Evolutionary conservation across 2,888 invertebrate genomes (phyloP).

Genomic region (Chydorus sphaericus): DNA sequence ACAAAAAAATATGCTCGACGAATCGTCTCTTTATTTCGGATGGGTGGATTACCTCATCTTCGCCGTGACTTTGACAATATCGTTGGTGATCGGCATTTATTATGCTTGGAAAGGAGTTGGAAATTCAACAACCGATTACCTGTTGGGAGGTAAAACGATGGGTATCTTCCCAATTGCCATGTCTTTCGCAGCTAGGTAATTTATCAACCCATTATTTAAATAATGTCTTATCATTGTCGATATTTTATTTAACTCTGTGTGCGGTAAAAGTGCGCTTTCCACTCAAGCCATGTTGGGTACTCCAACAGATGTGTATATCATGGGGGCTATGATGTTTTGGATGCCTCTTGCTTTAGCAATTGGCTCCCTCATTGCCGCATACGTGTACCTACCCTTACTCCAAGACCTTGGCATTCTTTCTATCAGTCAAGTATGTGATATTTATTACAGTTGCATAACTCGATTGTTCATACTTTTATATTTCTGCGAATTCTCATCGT

Average conservation of each 20-base stretch:
- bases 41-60: neutral
- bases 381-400: neutral
- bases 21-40: too few relatives aligned
- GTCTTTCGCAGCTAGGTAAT: neutral
- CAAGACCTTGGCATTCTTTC: neutral
- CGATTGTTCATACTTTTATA: too few relatives aligned
- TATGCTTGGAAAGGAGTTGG: neutral
- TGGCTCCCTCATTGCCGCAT: neutral
- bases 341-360: neutral
- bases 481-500: too few relatives aligned
- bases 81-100: neutral
- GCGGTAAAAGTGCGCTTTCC: neutral
- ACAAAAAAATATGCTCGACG: too few relatives aligned
- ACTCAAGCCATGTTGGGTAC: neutral
- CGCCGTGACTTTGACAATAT: neutral
- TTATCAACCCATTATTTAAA: too few relatives aligned
- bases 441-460: too few relatives aligned
- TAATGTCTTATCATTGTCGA: too few relatives aligned
- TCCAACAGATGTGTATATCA: neutral
- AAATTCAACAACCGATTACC: neutral
- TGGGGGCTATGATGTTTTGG: neutral
- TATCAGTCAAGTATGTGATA: neutral
- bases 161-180: slow-evolving; percentile 1
- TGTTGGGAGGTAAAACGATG: neutral
- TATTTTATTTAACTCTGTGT: too few relatives aligned